Evolutionary conservation across 2,113 vertebrate species (phyloP), one percentile per base, ranked within the genome.

Genomic region (Centropristis striata): DNA sequence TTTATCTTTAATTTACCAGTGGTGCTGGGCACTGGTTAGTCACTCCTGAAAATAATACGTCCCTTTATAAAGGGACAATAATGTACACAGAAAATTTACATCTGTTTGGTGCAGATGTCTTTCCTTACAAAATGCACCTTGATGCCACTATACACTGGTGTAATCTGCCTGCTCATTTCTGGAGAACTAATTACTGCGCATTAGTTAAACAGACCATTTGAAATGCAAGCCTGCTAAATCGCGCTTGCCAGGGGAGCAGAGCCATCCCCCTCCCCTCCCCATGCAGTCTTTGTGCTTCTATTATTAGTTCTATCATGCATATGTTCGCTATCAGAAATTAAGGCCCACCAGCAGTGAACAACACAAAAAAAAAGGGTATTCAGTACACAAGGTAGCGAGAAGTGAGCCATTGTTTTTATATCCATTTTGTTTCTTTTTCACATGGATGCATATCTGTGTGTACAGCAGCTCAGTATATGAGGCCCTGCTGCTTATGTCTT

Each of bases 131-230:
- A 86, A 80, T 32, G 57, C 60, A 92, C 88, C 90, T 91, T 58
- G 66, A 85, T 71, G 75, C 69, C 53, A 58, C 70, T 51, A 28
- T 78, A 80, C 74, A 54, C 78, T 53, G 21, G 55, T 80, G 69
- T 88, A 83, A 85, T 88, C 75, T 75, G 69, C 77, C 82, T 71
- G 86, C 81, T 87, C 78, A 74, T 87, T 92, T 90, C 83, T 72
- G 86, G 81, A 86, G 80, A 88, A 92, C 86, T 92, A 91, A 94
- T 94, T 92, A 89, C 86, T 81, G 78, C 78, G 71, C 85, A 93
- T 92, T 91, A 89, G 92, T 90, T 92, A 91, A 93, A 89, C 86
- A 90, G 91, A 92, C 87, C 92, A 90, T 91, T 89, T 86, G 85
- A 87, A 91, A 89, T 86, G 85, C 87, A 90, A 71, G 84, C 86